Percentiles rank a stretch among this genome's conserved stretches.
Evolutionary conservation across 2,797 vertebrate genomes (phyloP).

Genomic region (Notamacropus eugenii): DNA sequence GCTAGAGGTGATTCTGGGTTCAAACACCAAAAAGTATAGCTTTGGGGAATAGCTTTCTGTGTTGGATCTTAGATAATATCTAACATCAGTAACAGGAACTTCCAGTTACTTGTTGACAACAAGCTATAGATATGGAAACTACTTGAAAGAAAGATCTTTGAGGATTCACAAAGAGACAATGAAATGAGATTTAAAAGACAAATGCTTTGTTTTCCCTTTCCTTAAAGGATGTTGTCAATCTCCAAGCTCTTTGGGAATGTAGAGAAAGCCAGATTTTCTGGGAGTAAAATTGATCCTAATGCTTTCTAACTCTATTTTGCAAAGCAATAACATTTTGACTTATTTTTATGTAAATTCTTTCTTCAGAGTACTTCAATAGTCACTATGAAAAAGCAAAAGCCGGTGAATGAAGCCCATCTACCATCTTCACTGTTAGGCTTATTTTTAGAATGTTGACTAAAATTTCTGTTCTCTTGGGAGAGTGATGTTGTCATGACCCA

Average conservation of each 20-base stretch:
- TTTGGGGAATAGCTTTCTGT: background rate
- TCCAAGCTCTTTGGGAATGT: conserved; percentile 35
- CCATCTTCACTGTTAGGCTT: background rate
- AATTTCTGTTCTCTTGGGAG: background rate
- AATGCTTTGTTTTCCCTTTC: conserved; percentile 40
- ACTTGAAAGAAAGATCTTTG: background rate
- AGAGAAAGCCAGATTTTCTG: conserved; percentile 43
- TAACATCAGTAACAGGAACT: background rate
- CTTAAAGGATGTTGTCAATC: conserved; percentile 34
- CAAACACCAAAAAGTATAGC: background rate
- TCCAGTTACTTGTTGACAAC: background rate
- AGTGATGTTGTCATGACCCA: background rate
- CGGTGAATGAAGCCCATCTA: background rate
- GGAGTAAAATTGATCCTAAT: conserved; percentile 37
- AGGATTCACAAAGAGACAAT: background rate
- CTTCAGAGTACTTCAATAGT: conserved; percentile 13
- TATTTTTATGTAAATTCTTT: conserved; percentile 27
- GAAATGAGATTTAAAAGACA: conserved; percentile 21
- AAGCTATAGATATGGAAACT: background rate
- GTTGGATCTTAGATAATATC: background rate
- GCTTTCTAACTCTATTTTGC: conserved; percentile 33
- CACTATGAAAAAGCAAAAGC: background rate
- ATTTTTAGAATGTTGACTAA: background rate
- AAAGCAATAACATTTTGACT: conserved; percentile 13
- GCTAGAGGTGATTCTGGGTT: background rate